A percentile compares a stretch with the other conserved stretches of the same genome.
Conservation (phyloP, 2,113 vertebrate species). For the Phylloscopus whistleri region DNA sequence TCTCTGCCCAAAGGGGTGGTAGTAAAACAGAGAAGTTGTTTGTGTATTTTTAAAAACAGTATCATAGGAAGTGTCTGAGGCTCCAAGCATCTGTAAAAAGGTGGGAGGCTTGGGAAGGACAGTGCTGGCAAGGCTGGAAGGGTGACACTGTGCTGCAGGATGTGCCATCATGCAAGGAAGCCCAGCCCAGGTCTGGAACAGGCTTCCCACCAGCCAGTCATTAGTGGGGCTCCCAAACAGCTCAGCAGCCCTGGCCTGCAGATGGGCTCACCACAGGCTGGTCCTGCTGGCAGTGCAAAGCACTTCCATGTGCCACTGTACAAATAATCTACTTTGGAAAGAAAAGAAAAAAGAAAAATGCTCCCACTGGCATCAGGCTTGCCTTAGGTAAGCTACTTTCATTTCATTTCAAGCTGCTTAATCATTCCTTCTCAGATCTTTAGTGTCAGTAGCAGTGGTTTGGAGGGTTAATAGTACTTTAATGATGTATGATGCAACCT, state of each 20-base stretch:
- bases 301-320: background rate
- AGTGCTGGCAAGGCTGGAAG: background rate
- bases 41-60: background rate
- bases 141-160: background rate
- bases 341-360: background rate
- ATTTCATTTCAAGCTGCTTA: background rate
- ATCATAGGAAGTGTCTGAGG: background rate
- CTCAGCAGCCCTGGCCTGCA: background rate
- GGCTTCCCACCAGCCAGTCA: background rate
- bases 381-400: background rate
- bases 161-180: background rate
- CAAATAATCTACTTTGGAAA: background rate
- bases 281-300: background rate
- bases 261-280: background rate
- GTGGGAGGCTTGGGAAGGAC: background rate
- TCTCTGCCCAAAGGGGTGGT: background rate
- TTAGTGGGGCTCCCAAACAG: background rate
- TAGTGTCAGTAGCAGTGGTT: background rate
- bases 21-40: background rate
- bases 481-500: conserved; percentile 16
- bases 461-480: conserved; percentile 38
- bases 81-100: background rate
- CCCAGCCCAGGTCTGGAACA: background rate
- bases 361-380: fast-evolving
- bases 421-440: background rate